These are phyloP conservation scores for Aplochiton taeniatus DNA, from an alignment of 2,797 vertebrate species.

Conservation along the genomic window DNA sequence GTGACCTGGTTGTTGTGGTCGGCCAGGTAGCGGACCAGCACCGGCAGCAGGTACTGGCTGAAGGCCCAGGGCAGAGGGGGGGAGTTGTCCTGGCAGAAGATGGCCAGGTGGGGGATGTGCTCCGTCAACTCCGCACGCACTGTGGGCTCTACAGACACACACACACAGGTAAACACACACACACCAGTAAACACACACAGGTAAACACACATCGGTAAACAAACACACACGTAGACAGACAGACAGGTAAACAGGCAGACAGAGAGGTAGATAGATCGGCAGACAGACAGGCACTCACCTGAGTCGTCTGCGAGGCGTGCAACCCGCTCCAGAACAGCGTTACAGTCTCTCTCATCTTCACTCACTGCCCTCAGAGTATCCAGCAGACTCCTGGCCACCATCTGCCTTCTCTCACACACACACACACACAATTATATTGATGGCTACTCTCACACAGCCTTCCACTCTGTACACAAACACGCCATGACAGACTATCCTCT, in stretches of 20 bases:
- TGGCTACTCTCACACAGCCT: not conserved
- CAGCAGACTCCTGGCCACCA: slow-evolving; percentile 90
- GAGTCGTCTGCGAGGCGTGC: slow-evolving; percentile 86
- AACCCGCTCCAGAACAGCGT: slow-evolving; percentile 87
- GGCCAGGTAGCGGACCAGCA: slow-evolving; percentile 85
- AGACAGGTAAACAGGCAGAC: not conserved
- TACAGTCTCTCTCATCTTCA: slow-evolving; percentile 86
- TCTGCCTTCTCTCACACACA: slow-evolving; percentile 79
- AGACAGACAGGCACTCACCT: slow-evolving; percentile 65
- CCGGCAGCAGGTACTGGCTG: slow-evolving; percentile 85
- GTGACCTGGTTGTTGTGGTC: slow-evolving; percentile 89
- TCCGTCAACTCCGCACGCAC: slow-evolving; percentile 90
- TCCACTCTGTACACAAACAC: not conserved
- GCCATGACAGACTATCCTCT: not conserved
- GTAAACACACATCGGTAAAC: not conserved
- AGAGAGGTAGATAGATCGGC: not conserved
- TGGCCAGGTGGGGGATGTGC: slow-evolving; percentile 86
- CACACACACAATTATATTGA: slow-evolving; percentile 26
- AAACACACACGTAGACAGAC: not conserved
- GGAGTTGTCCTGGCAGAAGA: slow-evolving; percentile 89
- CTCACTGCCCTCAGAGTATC: slow-evolving; percentile 89
- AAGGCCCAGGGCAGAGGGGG: slow-evolving; percentile 87
- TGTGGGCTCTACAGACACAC: slow-evolving; percentile 76
- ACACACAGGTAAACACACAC: not conserved
- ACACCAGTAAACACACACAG: not conserved